These are phyloP conservation scores for Villa cingulata DNA, from an alignment of 2,888 invertebrate genomes.

Conservation along the genomic window DNA sequence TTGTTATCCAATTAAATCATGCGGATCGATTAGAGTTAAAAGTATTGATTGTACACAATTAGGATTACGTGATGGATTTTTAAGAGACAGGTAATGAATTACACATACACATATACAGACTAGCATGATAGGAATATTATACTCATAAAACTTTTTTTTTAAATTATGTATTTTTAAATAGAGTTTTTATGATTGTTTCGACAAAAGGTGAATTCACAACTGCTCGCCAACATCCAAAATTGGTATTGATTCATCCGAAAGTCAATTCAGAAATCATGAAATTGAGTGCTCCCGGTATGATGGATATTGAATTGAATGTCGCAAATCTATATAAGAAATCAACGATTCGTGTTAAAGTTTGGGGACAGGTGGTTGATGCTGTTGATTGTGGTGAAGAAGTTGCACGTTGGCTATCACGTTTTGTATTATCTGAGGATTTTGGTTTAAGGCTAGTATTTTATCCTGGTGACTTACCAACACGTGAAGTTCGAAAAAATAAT, in stretches of 20 bases:
- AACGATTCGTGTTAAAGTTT: constrained; percentile 39
- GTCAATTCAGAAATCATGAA: constrained; percentile 38
- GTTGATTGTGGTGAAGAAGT: constrained; percentile 59
- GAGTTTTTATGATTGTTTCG: constrained; percentile 45
- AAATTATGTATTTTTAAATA: constrained; percentile 19
- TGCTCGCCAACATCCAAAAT: constrained; percentile 41
- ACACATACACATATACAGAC: not conserved
- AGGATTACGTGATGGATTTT: constrained; percentile 41
- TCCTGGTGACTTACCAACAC: constrained; percentile 31
- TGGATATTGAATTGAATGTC: constrained; percentile 41
- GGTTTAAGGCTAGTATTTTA: constrained; percentile 45
- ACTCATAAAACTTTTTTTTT: not conserved
- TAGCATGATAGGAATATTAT: not conserved
- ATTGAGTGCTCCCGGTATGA: constrained; percentile 42
- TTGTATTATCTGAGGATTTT: constrained; percentile 38
- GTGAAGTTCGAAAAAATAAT: constrained; percentile 26
- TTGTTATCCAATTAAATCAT: constrained; percentile 47
- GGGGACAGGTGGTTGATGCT: constrained; percentile 45
- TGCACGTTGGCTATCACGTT: constrained; percentile 53
- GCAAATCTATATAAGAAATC: constrained; percentile 24
- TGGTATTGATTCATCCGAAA: constrained; percentile 41
- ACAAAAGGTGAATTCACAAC: constrained; percentile 44
- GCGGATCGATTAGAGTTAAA: constrained; percentile 38
- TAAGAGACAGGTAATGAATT: constrained; percentile 39
- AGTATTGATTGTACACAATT: constrained; percentile 41